Evolutionary conservation across 2,888 invertebrate genomes (phyloP).

Genomic region (Bugulina stolonifera): DNA sequence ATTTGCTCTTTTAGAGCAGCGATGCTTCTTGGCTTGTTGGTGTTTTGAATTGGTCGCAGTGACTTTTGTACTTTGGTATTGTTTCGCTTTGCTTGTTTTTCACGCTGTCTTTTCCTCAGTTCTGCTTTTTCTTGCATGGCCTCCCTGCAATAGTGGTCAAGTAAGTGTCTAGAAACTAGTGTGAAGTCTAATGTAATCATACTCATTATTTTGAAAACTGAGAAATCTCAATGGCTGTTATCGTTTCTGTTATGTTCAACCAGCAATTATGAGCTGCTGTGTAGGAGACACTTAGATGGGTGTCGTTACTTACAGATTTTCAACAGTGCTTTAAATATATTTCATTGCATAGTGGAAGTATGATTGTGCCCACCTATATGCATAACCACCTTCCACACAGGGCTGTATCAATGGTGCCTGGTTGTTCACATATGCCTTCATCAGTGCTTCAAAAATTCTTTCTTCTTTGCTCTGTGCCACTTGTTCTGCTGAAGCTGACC

Average conservation of each 20-base stretch:
- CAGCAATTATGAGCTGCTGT: too few species aligned
- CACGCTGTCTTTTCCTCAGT: not conserved
- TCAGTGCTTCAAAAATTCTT: not conserved
- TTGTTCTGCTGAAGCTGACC: not conserved
- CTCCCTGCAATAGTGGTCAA: not conserved
- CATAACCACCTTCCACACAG: not conserved
- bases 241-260: too few species aligned
- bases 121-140: not conserved
- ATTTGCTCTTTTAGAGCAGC: constrained; percentile 11
- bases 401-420: constrained; percentile 11
- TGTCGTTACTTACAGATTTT: too few species aligned
- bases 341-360: too few species aligned
- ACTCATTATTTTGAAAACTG: too few species aligned
- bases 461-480: constrained; percentile 12
- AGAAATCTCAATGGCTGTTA: too few species aligned
- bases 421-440: not conserved
- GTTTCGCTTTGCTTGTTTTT: not conserved
- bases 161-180: too few species aligned
- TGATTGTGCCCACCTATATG: too few species aligned
- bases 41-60: not conserved
- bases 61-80: not conserved
- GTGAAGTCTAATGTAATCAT: too few species aligned
- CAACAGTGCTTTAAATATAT: too few species aligned
- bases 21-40: constrained; percentile 9
- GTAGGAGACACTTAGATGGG: too few species aligned